Base-by-base conservation (phyloP, 2,113 vertebrate species). In the Triplophysa rosa region DNA sequence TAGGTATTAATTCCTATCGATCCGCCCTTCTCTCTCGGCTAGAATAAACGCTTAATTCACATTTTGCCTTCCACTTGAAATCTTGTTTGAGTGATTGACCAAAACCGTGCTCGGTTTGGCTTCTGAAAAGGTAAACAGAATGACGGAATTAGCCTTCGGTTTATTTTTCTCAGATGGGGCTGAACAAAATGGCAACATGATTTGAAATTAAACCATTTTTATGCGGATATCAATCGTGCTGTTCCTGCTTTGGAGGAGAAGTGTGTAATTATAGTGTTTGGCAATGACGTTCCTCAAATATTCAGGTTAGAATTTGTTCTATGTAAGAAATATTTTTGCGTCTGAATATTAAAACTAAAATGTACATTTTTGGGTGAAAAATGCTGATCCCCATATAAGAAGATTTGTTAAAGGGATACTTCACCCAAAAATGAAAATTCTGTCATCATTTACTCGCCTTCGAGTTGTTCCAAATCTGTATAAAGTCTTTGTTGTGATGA, bases 11-110 rank as follows among this genome's bases (percentile, higher is more conserved):
- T 73, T 65, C 61, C 49, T 42, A 80, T 73, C 42, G 69, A 80
- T 80, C 62, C 23, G 29, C 58, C 49, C 16, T 26, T 72, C 68
- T 71, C 67, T n/a, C 78, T 64, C 23, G 62, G 78, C 78, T 64
- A 71, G 73, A 81, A 77, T 56, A 64, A 81, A 81, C 29, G 13
- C 80, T 71, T 54, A 14, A 68, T 77, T 70, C 67, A 40, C 74
- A 65, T 77, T 68, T 42, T 21, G 47, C 37, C 33, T 58, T 52
- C 17, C 47, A 67, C 17, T 71, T 9, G 40, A 65, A 77, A 70
- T 63, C 66, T 72, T 6, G 23, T 42, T 69, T 76, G 56, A 78
- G 64, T 21, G 29, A 79, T 79, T 79, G 66, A 61, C 58, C 13
- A 67, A 72, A 47, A 72, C 59, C 58, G 37, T 78, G 75, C 13